Conservation (phyloP, 2,113 vertebrate genomes). For the Anhinga rufa region DNA sequence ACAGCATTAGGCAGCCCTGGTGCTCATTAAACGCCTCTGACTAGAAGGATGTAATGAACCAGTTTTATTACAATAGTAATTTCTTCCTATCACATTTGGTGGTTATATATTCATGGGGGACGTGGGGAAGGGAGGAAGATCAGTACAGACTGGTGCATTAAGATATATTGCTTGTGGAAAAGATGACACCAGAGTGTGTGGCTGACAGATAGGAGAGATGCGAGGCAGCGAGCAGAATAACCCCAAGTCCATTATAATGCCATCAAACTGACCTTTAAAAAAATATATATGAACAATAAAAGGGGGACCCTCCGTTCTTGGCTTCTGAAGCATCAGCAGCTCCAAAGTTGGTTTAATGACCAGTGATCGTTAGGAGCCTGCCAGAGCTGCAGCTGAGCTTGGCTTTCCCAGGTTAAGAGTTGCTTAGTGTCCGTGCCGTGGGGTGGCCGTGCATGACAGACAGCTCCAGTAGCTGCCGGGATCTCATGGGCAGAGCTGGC, state of each 20-base stretch:
- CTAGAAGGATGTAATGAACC: constrained; percentile 55
- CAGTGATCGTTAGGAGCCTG: accelerated
- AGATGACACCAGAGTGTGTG: not conserved
- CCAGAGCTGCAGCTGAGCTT: not conserved
- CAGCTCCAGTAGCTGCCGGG: not conserved
- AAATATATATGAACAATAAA: not conserved
- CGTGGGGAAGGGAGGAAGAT: not conserved
- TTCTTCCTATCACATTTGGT: constrained; percentile 42
- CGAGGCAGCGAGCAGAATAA: not conserved
- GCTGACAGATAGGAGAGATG: not conserved
- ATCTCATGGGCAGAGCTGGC: not conserved
- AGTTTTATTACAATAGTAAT: constrained; percentile 54
- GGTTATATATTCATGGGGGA: constrained; percentile 27
- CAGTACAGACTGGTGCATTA: not conserved
- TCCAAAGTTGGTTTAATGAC: not conserved
- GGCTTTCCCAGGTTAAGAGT: accelerated
- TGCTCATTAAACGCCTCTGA: constrained; percentile 59
- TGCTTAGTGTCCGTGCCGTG: accelerated
- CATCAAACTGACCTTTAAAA: not conserved
- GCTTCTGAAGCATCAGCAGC: not conserved
- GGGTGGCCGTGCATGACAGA: not conserved
- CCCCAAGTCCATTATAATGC: not conserved
- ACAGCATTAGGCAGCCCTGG: not conserved
- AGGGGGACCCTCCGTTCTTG: not conserved
- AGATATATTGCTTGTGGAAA: not conserved